phyloP scores from a whole-genome alignment of 1,140 invertebrate genomes.

The Hylaeus anthracinus region DNA sequence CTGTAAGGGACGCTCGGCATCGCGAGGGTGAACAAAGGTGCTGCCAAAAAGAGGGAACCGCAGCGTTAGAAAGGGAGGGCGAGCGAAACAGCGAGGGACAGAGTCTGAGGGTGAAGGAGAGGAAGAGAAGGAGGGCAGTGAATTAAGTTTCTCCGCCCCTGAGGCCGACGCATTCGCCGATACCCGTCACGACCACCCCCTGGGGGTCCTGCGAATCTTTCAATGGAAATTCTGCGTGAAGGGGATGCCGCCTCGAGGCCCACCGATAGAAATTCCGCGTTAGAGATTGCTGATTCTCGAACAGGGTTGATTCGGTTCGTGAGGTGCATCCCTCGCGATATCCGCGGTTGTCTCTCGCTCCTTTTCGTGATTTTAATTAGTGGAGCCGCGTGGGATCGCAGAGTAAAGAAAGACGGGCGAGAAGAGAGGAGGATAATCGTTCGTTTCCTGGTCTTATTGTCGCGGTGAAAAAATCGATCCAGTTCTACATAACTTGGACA shows the following conservation, averaged over 20 bases:
- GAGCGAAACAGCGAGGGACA: conserved; percentile 10
- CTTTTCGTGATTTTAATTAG: no score
- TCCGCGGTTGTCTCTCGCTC: no score
- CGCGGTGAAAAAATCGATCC: no score
- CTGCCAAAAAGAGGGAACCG: background rate
- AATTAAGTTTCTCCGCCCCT: conserved; percentile 70
- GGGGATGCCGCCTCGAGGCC: conserved; percentile 62
- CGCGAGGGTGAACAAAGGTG: background rate
- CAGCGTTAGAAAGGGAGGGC: background rate
- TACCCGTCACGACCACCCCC: conserved; percentile 64
- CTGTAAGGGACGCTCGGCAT: background rate
- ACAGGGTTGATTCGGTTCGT: background rate
- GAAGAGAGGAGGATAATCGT: no score
- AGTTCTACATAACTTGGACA: no score
- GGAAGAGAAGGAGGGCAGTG: conserved; percentile 60
- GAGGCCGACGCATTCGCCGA: conserved; percentile 70
- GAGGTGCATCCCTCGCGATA: no score
- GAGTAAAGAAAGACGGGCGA: no score
- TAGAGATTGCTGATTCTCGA: background rate
- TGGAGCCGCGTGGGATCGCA: no score
- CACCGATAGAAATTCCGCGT: conserved; percentile 1
- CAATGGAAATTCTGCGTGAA: conserved; percentile 66
- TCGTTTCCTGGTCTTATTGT: no score
- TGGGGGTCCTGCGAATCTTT: conserved; percentile 65
- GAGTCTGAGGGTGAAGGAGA: conserved; percentile 7